Evolutionary conservation across 2,888 invertebrate genomes (phyloP).

Genomic region (Morpho achilles): DNA sequence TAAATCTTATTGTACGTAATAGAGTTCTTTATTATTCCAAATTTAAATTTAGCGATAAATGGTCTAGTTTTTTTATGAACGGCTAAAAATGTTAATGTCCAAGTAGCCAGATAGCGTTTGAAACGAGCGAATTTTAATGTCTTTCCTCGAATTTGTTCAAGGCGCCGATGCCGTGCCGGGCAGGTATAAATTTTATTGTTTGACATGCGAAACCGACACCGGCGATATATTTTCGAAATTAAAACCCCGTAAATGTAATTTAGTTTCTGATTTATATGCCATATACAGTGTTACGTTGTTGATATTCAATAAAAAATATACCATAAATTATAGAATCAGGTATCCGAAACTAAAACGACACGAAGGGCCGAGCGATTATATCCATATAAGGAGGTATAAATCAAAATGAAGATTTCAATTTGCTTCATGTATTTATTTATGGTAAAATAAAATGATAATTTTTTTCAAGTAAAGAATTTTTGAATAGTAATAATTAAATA

Average conservation of each 20-base stretch:
- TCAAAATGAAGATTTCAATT: neutral
- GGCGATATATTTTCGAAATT: conserved; percentile 4
- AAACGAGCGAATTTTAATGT: conserved; percentile 8
- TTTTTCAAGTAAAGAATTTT: too few species aligned
- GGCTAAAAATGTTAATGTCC: too few species aligned
- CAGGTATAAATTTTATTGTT: conserved; percentile 21
- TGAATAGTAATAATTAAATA: too few species aligned
- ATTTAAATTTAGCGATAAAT: too few species aligned
- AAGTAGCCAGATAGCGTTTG: conserved; percentile 3
- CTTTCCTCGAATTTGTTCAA: conserved; percentile 8
- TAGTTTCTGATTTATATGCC: conserved; percentile 9
- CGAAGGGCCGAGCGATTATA: neutral
- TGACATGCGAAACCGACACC: conserved; percentile 10
- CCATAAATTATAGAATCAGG: conserved; percentile 2
- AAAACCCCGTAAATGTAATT: conserved; percentile 11
- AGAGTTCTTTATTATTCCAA: too few species aligned
- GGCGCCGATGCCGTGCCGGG: conserved; percentile 11
- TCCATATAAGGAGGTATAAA: too few species aligned
- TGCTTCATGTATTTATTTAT: neutral
- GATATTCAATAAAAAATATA: neutral
- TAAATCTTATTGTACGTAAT: too few species aligned
- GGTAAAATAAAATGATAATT: too few species aligned
- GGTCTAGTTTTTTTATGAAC: too few species aligned
- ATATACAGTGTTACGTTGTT: neutral
- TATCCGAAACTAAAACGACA: neutral